phyloP scores from a whole-genome alignment of 92 coral and sea anemone species.

The Siderastrea siderea region DNA sequence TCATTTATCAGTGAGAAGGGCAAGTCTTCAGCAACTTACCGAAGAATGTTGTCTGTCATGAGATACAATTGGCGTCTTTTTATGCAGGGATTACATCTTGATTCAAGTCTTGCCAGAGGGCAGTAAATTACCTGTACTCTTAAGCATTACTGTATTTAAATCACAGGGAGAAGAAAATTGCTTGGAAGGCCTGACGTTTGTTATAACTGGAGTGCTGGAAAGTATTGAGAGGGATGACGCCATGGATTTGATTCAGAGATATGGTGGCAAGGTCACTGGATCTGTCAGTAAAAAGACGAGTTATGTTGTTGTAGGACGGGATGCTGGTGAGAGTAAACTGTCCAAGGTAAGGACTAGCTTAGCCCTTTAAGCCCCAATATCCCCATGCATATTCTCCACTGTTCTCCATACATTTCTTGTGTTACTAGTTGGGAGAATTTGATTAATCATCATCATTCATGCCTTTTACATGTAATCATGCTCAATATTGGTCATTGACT shows the following conservation, averaged over 20 bases:
- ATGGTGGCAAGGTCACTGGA: conserved; percentile 93
- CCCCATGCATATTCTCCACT: too few relatives aligned
- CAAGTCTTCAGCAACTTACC: too few relatives aligned
- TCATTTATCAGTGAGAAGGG: too few relatives aligned
- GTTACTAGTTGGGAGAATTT: too few relatives aligned
- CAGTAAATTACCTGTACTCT: not conserved
- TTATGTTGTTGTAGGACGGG: conserved; percentile 87
- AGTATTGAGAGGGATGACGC: conserved; percentile 91
- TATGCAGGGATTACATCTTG: too few relatives aligned
- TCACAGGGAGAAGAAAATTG: conserved; percentile 92
- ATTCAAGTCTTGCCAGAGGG: too few relatives aligned
- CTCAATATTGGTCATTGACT: too few relatives aligned
- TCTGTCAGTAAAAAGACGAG: conserved; percentile 95
- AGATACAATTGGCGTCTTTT: too few relatives aligned
- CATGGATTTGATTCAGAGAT: conserved; percentile 85
- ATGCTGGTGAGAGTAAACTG: conserved; percentile 84
- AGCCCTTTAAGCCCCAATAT: not conserved
- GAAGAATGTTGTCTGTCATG: too few relatives aligned
- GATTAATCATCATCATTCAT: too few relatives aligned
- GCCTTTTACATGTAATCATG: too few relatives aligned
- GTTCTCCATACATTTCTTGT: too few relatives aligned
- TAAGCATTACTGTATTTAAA: not conserved
- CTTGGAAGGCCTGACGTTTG: conserved; percentile 92
- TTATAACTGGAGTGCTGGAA: conserved; percentile 89
- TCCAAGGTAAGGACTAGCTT: conserved; percentile 66